Conservation (phyloP, 2,888 invertebrate genomes). For the Camponotus fellah region DNA sequence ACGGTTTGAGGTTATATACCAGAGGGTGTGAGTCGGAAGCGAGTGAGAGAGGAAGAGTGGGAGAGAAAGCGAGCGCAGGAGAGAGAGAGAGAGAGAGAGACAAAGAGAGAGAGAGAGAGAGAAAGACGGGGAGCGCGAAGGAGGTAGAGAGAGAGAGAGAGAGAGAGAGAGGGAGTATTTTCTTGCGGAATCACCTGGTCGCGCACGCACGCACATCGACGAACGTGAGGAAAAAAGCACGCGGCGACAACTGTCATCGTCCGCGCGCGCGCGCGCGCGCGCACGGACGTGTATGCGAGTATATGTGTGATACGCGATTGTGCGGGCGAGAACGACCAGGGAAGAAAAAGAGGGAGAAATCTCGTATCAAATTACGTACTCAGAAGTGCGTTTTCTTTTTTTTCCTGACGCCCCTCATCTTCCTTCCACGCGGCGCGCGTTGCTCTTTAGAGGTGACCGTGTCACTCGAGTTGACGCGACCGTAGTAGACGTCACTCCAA, state of each 20-base stretch:
- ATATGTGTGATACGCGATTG: neutral
- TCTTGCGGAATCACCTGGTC: slow-evolving; percentile 39
- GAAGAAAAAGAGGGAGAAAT: neutral
- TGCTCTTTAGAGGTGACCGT: slow-evolving; percentile 48
- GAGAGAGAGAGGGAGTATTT: slow-evolving; percentile 16
- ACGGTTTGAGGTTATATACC: slow-evolving; percentile 53
- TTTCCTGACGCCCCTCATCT: slow-evolving; percentile 71
- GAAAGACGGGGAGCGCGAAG: neutral
- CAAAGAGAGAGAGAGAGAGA: neutral
- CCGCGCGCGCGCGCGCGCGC: no score
- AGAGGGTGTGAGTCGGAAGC: slow-evolving; percentile 36
- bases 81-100: neutral
- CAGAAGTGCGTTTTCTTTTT: slow-evolving; percentile 64
- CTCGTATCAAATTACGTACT: neutral
- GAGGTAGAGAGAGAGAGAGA: neutral
- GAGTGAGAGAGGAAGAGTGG: neutral
- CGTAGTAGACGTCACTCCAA: slow-evolving; percentile 22
- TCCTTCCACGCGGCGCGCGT: slow-evolving; percentile 37
- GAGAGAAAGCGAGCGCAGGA: neutral
- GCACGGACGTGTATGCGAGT: neutral
- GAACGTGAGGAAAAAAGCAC: neutral
- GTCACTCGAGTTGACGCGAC: slow-evolving; percentile 30
- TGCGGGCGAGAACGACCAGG: neutral
- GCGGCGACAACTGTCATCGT: neutral
- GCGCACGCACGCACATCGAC: slow-evolving; percentile 20